Evolutionary conservation across 1,140 invertebrate species (phyloP).

Genomic region (Bombus confusus): DNA sequence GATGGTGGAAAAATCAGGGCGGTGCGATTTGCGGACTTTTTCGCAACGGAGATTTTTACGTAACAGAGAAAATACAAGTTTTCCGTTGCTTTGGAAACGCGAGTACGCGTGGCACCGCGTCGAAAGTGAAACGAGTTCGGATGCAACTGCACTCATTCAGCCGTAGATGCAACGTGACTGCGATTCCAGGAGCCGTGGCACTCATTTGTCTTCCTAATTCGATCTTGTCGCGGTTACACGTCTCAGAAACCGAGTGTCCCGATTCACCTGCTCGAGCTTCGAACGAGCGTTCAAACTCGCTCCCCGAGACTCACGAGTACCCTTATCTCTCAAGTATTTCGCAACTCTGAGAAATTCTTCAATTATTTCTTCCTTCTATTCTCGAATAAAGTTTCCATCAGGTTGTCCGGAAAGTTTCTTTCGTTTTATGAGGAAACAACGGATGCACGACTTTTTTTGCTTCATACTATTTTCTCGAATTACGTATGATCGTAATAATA

Average conservation of each 20-base stretch:
- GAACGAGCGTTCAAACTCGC: background rate
- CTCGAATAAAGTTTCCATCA: background rate
- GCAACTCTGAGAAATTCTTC: no score
- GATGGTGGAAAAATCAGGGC: no score
- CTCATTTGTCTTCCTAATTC: constrained; percentile 7
- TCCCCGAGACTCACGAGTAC: background rate
- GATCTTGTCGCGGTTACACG: background rate
- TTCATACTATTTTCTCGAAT: no score
- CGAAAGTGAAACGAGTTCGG: constrained; percentile 53
- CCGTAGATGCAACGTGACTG: constrained; percentile 24
- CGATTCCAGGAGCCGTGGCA: background rate
- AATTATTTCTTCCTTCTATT: background rate
- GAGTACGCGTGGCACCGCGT: background rate
- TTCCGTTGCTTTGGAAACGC: constrained; percentile 49
- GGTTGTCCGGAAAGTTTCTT: no score
- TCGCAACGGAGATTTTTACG: constrained; percentile 4
- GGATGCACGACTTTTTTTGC: no score
- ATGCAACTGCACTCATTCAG: constrained; percentile 27
- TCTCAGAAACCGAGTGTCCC: background rate
- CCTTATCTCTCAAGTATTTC: no score
- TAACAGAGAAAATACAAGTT: constrained; percentile 26
- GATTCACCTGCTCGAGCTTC: background rate
- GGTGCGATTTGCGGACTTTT: background rate
- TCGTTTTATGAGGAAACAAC: no score
- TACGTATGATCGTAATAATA: no score